Evolutionary conservation across 2,113 vertebrate species (phyloP), one percentile per base, ranked within the genome.

Genomic region (Amia ocellicauda): DNA sequence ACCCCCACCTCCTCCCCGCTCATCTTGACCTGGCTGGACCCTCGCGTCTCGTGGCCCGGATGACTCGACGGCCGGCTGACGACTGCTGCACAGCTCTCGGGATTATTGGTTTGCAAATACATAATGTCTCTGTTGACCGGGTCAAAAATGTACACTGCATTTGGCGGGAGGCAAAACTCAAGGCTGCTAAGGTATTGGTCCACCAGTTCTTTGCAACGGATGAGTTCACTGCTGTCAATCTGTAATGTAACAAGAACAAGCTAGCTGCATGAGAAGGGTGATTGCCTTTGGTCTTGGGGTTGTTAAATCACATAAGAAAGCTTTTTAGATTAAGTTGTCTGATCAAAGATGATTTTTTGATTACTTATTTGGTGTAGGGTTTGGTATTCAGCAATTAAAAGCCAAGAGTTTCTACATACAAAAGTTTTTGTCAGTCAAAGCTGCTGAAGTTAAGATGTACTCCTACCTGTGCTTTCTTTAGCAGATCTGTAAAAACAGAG

Each of bases 381-480:
- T n/a, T n/a, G n/a, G n/a, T n/a, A n/a, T n/a, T n/a, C n/a, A n/a
- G n/a, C n/a, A n/a, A n/a, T n/a, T n/a, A n/a, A n/a, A n/a, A n/a
- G n/a, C n/a, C n/a, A n/a, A n/a, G n/a, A n/a, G n/a, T n/a, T n/a
- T n/a, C n/a, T n/a, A n/a, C n/a, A n/a, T n/a, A n/a, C n/a, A n/a
- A n/a, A n/a, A n/a, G n/a, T n/a, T n/a, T n/a, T 3, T 28, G 3
- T n/a, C 10, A 26, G n/a, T 29, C 3, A 17, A 45, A 41, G 41
- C n/a, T 2, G 20, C 16, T 36, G 8, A 43, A 24, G 13, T 51
- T 10, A 43, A 55, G 64, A 63, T 22, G 41, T 19, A 63, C 74
- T 70, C 91, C 85, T 84, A 90, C 93, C 78, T 96, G 90, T 90
- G 90, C 89, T 93, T 91, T 93, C 80, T 91, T 93, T 82, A 98